Conservation (phyloP, 2,888 invertebrate genomes). For the Caenorhabditis sp. region DNA sequence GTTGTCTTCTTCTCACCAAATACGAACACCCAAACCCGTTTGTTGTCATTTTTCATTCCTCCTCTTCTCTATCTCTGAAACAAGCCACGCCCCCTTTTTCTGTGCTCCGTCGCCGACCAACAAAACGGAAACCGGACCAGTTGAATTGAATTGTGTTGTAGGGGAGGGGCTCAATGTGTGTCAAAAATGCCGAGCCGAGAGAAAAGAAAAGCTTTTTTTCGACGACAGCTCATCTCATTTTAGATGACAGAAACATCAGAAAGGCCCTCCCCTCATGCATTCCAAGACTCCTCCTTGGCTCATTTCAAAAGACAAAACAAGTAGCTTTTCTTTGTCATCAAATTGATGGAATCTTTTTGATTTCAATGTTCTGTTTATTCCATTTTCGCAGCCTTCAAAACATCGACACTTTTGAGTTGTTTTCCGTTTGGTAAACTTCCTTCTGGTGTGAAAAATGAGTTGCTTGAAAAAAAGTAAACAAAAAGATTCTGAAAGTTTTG, state of each 20-base stretch:
- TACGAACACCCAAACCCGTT: constrained; percentile 34
- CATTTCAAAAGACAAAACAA: constrained; percentile 22
- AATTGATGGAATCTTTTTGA: constrained; percentile 34
- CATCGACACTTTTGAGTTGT: background rate
- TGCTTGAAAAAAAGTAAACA: constrained; percentile 8
- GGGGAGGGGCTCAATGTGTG: constrained; percentile 19
- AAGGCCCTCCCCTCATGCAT: background rate
- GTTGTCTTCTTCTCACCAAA: constrained; percentile 4
- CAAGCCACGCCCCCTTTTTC: constrained; percentile 30
- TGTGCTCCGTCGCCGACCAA: constrained; percentile 8
- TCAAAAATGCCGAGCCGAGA: constrained; percentile 38
- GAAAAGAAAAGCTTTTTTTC: constrained; percentile 11
- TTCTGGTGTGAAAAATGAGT: constrained; percentile 10
- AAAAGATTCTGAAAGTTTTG: background rate
- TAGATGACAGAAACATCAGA: constrained; percentile 58
- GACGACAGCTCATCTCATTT: constrained; percentile 64
- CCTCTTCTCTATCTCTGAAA: background rate
- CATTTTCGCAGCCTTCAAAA: background rate
- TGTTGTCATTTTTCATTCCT: constrained; percentile 53
- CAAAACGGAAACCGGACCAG: constrained; percentile 54
- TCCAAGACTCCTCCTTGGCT: background rate
- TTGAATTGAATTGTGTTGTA: constrained; percentile 51
- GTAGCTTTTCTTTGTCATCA: constrained; percentile 8
- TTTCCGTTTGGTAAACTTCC: background rate
- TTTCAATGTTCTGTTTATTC: constrained; percentile 37